Evolutionary conservation across 2,113 vertebrate genomes (phyloP).

Genomic region (Myanophis thanlyinensis): DNA sequence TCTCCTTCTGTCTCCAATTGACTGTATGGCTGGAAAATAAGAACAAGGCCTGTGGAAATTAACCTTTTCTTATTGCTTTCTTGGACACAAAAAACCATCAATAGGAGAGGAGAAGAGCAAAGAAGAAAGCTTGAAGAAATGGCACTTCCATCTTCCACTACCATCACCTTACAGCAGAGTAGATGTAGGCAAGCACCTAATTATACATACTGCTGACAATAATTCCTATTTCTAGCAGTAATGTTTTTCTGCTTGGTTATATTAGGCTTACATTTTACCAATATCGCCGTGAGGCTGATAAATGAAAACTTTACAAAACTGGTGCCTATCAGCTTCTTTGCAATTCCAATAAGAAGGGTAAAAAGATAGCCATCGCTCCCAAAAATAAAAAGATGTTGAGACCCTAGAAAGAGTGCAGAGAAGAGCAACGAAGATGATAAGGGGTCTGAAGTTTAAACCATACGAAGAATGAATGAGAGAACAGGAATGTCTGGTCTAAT

Average conservation of each 20-base stretch:
- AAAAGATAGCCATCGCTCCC: not conserved
- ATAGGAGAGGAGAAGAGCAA: not conserved
- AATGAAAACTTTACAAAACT: not conserved
- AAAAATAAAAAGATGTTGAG: not conserved
- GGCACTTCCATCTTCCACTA: not conserved
- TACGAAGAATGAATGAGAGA: not conserved
- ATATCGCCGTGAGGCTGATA: not conserved
- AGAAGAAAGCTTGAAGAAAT: not conserved
- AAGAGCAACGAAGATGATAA: not conserved
- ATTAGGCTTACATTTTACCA: too few species aligned
- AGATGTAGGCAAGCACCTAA: not conserved
- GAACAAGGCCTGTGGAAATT: not conserved
- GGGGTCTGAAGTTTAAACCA: not conserved
- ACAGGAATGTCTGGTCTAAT: too few species aligned
- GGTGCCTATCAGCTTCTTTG: not conserved
- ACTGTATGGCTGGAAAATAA: not conserved
- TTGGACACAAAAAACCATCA: not conserved
- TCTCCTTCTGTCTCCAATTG: not conserved
- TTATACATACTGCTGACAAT: not conserved
- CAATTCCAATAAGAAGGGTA: fast-evolving
- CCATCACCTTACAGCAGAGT: not conserved
- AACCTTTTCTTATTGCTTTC: not conserved
- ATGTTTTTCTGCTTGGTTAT: not conserved
- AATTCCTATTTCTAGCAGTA: not conserved
- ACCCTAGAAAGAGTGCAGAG: not conserved